These are phyloP conservation scores for Poeciliopsis turneri DNA, from an alignment of 2,797 vertebrate species.

Conservation along the genomic window DNA sequence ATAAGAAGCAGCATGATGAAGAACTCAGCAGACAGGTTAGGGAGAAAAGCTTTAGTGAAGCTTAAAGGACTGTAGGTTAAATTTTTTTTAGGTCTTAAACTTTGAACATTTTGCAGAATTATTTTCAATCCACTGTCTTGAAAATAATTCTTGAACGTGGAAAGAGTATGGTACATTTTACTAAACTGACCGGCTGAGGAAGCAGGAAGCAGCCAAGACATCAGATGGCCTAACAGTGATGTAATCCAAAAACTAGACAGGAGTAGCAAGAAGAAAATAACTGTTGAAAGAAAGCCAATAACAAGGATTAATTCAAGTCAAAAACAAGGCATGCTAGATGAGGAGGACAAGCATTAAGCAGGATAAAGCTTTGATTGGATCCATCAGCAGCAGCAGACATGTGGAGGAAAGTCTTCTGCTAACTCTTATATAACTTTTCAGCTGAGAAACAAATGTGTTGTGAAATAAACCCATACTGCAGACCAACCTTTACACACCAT, in stretches of 20 bases:
- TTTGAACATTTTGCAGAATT: not conserved
- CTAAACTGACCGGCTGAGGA: no score
- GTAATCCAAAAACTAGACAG: not conserved
- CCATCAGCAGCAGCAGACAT: not conserved
- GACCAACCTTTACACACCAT: not conserved
- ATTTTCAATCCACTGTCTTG: not conserved
- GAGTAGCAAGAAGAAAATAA: not conserved
- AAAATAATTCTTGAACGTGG: not conserved
- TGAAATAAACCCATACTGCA: not conserved
- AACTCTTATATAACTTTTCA: not conserved
- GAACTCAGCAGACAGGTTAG: not conserved
- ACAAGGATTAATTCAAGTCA: not conserved
- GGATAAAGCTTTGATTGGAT: not conserved
- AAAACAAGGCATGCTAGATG: not conserved
- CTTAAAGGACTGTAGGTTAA: not conserved
- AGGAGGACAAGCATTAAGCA: not conserved
- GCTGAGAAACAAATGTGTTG: not conserved
- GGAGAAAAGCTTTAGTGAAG: not conserved
- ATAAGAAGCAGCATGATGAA: no score
- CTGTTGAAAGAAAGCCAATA: not conserved
- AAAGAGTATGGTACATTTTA: no score
- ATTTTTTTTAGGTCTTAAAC: not conserved
- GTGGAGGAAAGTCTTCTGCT: not conserved
- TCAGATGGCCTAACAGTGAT: no score
- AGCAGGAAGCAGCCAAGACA: no score